A percentile compares a stretch with the other conserved stretches of the same genome.
Evolutionary conservation across 2,888 invertebrate species (phyloP).

Genomic region (Ctena decussata): DNA sequence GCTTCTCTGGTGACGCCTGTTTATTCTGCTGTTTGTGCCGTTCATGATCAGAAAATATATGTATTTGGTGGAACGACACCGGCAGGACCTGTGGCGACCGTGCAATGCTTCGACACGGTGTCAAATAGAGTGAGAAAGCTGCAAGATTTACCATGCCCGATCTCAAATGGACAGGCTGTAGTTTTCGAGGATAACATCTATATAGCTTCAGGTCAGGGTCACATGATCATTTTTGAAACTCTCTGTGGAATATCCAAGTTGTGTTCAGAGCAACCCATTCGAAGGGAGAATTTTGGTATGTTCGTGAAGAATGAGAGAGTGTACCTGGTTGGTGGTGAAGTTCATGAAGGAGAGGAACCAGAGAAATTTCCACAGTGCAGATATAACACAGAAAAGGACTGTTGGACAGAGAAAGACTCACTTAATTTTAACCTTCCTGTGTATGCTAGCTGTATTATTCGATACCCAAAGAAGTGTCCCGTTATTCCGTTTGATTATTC

Average conservation of each 20-base stretch:
- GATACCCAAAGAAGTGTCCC: constrained; percentile 52
- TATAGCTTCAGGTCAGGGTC: constrained; percentile 63
- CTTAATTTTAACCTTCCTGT: constrained; percentile 46
- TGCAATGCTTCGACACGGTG: constrained; percentile 43
- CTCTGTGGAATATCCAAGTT: constrained; percentile 27
- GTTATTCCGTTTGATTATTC: constrained; percentile 53
- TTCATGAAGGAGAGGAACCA: constrained; percentile 6
- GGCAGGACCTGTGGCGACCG: constrained; percentile 46
- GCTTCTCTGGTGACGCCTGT: constrained; percentile 43
- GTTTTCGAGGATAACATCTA: constrained; percentile 44
- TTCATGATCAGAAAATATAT: constrained; percentile 43
- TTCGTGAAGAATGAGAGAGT: constrained; percentile 56
- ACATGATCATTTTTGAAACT: constrained; percentile 60
- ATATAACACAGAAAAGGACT: constrained; percentile 57
- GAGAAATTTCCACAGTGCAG: constrained; percentile 36
- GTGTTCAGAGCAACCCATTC: constrained; percentile 52
- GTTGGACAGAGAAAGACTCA: constrained; percentile 46
- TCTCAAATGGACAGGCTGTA: constrained; percentile 49
- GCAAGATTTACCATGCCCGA: constrained; percentile 47
- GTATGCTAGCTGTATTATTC: constrained; percentile 51
- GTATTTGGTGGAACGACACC: constrained; percentile 58
- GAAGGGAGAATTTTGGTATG: constrained; percentile 53
- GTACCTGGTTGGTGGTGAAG: constrained; percentile 59
- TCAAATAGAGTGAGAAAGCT: constrained; percentile 31
- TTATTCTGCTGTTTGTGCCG: constrained; percentile 27